Percentiles rank a stretch among this genome's conserved stretches.
phyloP scores from a whole-genome alignment of 2,888 invertebrate species.

The Octonoba sinensis region DNA sequence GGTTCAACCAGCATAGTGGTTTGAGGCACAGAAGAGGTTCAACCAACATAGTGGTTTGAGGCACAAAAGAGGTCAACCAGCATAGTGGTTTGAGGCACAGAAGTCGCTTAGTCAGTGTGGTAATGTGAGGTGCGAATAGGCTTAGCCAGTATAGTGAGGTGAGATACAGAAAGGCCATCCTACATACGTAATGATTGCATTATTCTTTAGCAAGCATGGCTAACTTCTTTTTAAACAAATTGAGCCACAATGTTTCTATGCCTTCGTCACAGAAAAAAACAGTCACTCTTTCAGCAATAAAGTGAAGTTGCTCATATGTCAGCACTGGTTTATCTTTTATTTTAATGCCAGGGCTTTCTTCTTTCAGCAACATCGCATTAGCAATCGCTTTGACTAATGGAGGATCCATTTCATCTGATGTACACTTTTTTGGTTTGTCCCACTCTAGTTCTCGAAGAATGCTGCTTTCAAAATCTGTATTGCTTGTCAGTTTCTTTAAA shows the following conservation, averaged over 20 bases:
- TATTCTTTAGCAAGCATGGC: neutral
- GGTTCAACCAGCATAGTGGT: too few species aligned
- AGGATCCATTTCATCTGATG: neutral
- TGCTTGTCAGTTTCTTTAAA: constrained; percentile 4
- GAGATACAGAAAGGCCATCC: too few species aligned
- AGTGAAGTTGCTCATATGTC: constrained; percentile 8
- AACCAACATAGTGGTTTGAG: too few species aligned
- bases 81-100: too few species aligned
- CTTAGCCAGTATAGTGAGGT: too few species aligned
- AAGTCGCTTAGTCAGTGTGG: too few species aligned
- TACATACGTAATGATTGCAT: too few species aligned
- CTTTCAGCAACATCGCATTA: neutral
- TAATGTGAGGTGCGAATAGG: too few species aligned
- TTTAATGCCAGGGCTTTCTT: neutral
- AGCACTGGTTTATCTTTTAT: neutral
- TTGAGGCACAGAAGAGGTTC: too few species aligned
- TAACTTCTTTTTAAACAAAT: constrained; percentile 15
- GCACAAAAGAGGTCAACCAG: too few species aligned
- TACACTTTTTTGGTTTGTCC: neutral
- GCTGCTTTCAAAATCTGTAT: constrained; percentile 3
- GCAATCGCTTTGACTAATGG: neutral
- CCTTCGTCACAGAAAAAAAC: neutral
- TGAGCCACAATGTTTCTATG: constrained; percentile 31
- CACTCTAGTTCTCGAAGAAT: constrained; percentile 3
- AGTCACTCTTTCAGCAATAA: constrained; percentile 9